Conservation (phyloP, 1,140 invertebrate genomes). For the Nasonia longicornis region DNA sequence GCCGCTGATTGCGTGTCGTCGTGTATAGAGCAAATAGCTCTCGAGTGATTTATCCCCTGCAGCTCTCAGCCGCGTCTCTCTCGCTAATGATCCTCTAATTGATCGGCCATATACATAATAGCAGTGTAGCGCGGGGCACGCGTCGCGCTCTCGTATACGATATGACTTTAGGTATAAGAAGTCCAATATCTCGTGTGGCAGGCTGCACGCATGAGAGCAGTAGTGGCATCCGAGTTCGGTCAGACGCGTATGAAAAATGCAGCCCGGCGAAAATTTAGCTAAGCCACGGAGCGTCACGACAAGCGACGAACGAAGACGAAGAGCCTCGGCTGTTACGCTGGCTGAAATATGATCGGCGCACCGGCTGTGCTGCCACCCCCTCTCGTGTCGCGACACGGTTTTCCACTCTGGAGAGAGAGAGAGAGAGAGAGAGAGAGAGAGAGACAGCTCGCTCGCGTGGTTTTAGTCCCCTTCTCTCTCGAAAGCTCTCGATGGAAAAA, state of each 20-base stretch:
- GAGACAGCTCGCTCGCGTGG: neutral
- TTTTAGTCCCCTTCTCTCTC: neutral
- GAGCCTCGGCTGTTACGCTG: neutral
- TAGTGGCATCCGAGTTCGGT: neutral
- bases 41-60: neutral
- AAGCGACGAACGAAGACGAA: constrained; percentile 2
- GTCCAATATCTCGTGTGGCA: neutral
- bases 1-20: neutral
- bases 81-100: neutral
- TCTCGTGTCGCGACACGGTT: neutral
- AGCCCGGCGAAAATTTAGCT: neutral
- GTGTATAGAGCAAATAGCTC: neutral
- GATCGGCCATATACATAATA: neutral
- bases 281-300: neutral
- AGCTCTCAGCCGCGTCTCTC: neutral
- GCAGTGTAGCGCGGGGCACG: too few species aligned
- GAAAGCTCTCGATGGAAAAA: neutral
- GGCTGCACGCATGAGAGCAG: neutral
- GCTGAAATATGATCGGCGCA: neutral
- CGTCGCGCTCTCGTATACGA: too few species aligned
- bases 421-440: neutral
- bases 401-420: neutral
- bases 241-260: constrained; percentile 2
- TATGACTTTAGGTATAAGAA: neutral
- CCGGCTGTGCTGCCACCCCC: neutral